These are phyloP conservation scores for Leucophenga maculata DNA, from an alignment of 2,888 invertebrate species.

Conservation along the genomic window DNA sequence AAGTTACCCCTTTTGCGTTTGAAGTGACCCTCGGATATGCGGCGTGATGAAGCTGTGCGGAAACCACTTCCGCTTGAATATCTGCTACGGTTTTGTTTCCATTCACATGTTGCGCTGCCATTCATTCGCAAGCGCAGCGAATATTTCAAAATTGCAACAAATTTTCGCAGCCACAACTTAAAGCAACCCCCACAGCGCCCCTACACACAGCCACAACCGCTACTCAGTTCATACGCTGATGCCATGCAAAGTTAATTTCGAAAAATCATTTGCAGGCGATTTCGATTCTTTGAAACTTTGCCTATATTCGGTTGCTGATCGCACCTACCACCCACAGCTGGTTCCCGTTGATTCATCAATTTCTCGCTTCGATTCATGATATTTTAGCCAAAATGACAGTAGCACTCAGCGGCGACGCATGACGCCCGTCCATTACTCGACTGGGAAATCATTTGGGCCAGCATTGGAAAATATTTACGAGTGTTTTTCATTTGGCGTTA, in stretches of 20 bases:
- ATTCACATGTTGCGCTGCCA: slow-evolving; percentile 34
- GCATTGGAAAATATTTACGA: slow-evolving; percentile 66
- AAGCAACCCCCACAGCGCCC: neutral
- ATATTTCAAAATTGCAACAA: slow-evolving; percentile 5
- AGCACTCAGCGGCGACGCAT: slow-evolving; percentile 34
- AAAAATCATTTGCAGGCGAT: slow-evolving; percentile 63
- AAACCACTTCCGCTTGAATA: too few relatives aligned
- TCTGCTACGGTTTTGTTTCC: too few relatives aligned
- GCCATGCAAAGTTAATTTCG: slow-evolving; percentile 51
- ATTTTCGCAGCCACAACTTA: neutral
- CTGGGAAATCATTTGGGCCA: slow-evolving; percentile 52
- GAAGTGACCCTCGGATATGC: too few relatives aligned
- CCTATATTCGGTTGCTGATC: too few relatives aligned
- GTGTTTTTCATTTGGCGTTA: slow-evolving; percentile 56
- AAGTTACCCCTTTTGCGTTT: too few relatives aligned
- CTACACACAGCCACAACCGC: neutral
- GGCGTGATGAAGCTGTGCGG: too few relatives aligned
- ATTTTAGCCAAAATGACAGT: slow-evolving; percentile 39
- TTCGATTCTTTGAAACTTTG: slow-evolving; percentile 20
- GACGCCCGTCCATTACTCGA: too few relatives aligned
- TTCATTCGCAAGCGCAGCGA: neutral
- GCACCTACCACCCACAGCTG: too few relatives aligned
- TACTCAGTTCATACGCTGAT: slow-evolving; percentile 13
- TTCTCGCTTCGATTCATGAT: neutral
- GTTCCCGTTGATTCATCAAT: too few relatives aligned